Evolutionary conservation across 2,797 vertebrate species (phyloP).

Genomic region (Parambassis ranga): DNA sequence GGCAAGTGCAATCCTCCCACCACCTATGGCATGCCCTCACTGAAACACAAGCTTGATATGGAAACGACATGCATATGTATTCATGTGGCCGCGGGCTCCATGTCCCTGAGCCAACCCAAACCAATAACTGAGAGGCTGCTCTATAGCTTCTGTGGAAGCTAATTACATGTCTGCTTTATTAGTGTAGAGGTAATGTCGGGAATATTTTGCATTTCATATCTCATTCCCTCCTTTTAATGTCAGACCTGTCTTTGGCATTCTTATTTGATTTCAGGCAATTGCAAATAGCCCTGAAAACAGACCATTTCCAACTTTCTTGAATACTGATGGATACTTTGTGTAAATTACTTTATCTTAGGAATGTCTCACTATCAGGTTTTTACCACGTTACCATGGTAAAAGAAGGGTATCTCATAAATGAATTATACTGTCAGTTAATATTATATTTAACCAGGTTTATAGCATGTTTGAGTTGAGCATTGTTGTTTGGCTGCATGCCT

Average conservation of each 20-base stretch:
- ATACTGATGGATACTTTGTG: slow-evolving; percentile 5
- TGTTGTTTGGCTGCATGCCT: too few relatives aligned
- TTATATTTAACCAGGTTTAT: too few relatives aligned
- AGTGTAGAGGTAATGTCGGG: slow-evolving; percentile 54
- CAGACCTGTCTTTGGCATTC: slow-evolving; percentile 60
- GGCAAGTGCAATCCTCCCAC: slow-evolving; percentile 52
- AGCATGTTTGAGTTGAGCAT: too few relatives aligned
- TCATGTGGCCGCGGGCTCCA: slow-evolving; percentile 60
- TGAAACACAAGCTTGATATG: slow-evolving; percentile 70
- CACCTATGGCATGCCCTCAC: slow-evolving; percentile 69
- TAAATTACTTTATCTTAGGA: too few relatives aligned
- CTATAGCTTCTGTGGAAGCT: slow-evolving; percentile 66
- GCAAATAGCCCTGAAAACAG: slow-evolving; percentile 31
- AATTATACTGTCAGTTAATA: too few relatives aligned
- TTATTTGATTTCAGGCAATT: slow-evolving; percentile 58
- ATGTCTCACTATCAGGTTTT: too few relatives aligned
- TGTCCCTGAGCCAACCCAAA: slow-evolving; percentile 62
- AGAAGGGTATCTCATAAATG: too few relatives aligned
- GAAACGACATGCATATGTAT: slow-evolving; percentile 77
- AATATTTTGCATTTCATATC: slow-evolving; percentile 73
- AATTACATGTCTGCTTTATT: slow-evolving; percentile 76
- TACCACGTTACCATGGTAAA: too few relatives aligned
- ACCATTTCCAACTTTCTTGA: slow-evolving; percentile 3
- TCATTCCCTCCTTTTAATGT: slow-evolving; percentile 73
- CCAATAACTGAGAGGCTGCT: slow-evolving; percentile 71